Evolutionary conservation across 2,113 vertebrate genomes (phyloP).

Genomic region (Hystrix cristata): DNA sequence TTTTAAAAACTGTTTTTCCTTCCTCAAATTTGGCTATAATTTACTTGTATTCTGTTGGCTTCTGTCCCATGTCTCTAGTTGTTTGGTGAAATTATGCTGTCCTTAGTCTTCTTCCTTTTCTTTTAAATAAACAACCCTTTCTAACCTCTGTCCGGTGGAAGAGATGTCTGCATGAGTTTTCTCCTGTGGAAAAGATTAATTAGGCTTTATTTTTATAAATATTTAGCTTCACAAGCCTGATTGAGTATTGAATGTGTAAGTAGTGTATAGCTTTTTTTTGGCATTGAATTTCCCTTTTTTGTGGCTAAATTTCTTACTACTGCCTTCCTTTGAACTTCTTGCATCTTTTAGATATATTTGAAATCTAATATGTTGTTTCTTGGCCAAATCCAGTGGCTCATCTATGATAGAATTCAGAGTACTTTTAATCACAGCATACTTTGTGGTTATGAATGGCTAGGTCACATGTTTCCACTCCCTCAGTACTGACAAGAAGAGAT

Average conservation of each 20-base stretch:
- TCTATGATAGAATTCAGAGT: neutral
- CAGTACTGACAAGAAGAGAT: constrained; percentile 18
- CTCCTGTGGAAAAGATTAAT: constrained; percentile 24
- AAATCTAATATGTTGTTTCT: constrained; percentile 33
- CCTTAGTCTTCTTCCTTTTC: neutral
- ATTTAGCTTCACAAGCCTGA: neutral
- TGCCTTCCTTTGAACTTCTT: constrained; percentile 2
- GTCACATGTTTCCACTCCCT: neutral
- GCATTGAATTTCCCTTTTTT: neutral
- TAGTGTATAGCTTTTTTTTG: constrained; percentile 27
- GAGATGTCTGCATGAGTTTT: constrained; percentile 20
- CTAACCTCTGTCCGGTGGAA: constrained; percentile 1
- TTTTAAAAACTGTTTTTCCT: constrained; percentile 6
- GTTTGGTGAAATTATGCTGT: constrained; percentile 25
- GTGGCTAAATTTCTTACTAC: neutral
- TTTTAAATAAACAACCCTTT: constrained; percentile 9
- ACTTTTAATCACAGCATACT: constrained; percentile 19
- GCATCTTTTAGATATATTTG: constrained; percentile 8
- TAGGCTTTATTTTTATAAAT: neutral
- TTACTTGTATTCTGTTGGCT: constrained; percentile 17
- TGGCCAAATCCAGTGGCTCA: constrained; percentile 44
- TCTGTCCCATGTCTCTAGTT: constrained; percentile 1
- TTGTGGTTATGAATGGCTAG: neutral
- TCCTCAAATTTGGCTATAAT: constrained; percentile 7
- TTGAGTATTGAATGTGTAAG: neutral